Evolutionary conservation across 2,797 vertebrate genomes (phyloP).

Genomic region (Lindbergichthys nudifrons): DNA sequence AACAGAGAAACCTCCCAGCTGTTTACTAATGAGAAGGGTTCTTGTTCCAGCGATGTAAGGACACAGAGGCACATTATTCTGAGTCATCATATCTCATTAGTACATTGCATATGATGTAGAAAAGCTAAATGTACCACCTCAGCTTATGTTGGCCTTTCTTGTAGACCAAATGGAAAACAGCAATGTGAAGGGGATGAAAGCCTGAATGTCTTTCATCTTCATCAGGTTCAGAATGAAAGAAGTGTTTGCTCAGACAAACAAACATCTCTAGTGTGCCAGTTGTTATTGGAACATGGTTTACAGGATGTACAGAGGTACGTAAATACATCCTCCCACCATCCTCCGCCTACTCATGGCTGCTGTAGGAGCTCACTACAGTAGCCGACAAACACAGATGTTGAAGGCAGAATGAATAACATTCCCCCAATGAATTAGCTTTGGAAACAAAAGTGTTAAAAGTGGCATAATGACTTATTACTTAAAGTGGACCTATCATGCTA

Average conservation of each 20-base stretch:
- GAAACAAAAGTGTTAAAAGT: too few species aligned
- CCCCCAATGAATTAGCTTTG: too few species aligned
- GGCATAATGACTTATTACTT: too few species aligned
- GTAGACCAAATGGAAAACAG: not conserved
- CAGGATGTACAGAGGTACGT: not conserved
- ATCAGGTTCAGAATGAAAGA: not conserved
- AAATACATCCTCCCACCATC: not conserved
- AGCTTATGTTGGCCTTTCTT: not conserved
- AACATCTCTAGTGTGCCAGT: not conserved
- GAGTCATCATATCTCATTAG: slow-evolving; percentile 21
- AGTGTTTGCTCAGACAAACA: not conserved
- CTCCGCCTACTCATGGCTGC: not conserved
- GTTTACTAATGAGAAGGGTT: slow-evolving; percentile 7
- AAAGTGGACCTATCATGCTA: too few species aligned
- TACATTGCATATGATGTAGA: not conserved
- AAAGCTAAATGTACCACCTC: not conserved
- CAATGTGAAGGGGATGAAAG: not conserved
- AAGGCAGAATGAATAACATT: not conserved
- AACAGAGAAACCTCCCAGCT: slow-evolving; percentile 16
- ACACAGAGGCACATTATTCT: slow-evolving; percentile 15
- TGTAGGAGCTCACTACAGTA: not conserved
- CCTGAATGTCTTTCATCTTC: not conserved
- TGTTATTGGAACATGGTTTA: not conserved
- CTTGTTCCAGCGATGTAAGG: slow-evolving; percentile 3
- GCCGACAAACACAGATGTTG: not conserved